These are phyloP conservation scores for Festucalex cinctus DNA, from an alignment of 2,113 vertebrate genomes.

Conservation along the genomic window DNA sequence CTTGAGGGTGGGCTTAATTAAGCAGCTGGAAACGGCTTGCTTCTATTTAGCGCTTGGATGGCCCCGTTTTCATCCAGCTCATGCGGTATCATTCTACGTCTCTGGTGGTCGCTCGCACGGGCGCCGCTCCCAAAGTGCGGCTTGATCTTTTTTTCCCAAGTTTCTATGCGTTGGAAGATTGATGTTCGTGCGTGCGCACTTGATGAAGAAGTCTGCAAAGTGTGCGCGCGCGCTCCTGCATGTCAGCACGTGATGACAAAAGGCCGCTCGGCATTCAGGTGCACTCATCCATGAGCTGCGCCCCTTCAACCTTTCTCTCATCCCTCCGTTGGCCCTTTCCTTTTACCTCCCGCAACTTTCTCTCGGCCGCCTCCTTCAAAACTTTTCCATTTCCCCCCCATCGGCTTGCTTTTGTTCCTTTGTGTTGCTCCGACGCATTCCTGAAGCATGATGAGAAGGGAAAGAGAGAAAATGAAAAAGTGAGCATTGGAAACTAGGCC, in stretches of 20 bases:
- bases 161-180: slow-evolving; percentile 37
- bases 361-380: neutral
- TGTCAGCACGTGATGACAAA: slow-evolving; percentile 66
- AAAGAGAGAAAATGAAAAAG: slow-evolving; percentile 23
- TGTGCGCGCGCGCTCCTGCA: slow-evolving; percentile 61
- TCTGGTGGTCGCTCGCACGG: slow-evolving; percentile 31
- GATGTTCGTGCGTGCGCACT: slow-evolving; percentile 36
- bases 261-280: slow-evolving; percentile 54
- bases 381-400: neutral
- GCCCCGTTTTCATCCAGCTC: neutral
- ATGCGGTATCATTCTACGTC: slow-evolving; percentile 2
- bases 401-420: slow-evolving; percentile 66
- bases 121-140: slow-evolving; percentile 10
- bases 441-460: slow-evolving; percentile 47
- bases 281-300: slow-evolving; percentile 47
- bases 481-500: slow-evolving; percentile 41
- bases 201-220: slow-evolving; percentile 53
- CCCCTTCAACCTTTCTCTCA: slow-evolving; percentile 43
- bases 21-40: neutral
- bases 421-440: slow-evolving; percentile 70
- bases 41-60: neutral
- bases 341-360: slow-evolving; percentile 43
- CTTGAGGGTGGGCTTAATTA: no score
- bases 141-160: slow-evolving; percentile 36
- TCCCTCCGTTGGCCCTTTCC: neutral